Conservation (phyloP, 2,113 vertebrate genomes). For the Ranitomeya imitator region DNA sequence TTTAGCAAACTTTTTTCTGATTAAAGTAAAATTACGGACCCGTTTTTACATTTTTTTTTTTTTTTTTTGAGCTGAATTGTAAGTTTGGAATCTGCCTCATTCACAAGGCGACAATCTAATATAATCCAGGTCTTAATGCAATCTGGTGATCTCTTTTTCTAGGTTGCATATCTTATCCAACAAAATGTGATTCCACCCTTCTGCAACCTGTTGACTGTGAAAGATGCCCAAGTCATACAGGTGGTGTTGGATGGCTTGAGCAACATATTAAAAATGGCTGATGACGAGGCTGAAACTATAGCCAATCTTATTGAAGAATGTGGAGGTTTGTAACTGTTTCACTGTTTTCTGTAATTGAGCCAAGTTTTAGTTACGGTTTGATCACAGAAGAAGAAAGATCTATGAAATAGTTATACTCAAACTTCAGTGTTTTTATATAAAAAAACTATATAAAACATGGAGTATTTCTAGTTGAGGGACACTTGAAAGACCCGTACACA, state of each 20-base stretch:
- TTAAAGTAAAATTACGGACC: too few species aligned
- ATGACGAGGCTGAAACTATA: slow-evolving; percentile 96
- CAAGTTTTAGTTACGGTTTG: too few species aligned
- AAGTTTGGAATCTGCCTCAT: too few species aligned
- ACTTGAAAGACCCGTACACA: too few species aligned
- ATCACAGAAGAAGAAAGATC: too few species aligned
- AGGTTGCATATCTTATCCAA: slow-evolving; percentile 97
- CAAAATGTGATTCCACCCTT: slow-evolving; percentile 98
- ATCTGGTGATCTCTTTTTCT: not conserved
- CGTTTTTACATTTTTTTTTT: too few species aligned
- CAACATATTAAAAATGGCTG: slow-evolving; percentile 99
- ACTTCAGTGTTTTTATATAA: too few species aligned
- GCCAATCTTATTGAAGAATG: slow-evolving; percentile 98
- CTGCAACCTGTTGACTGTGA: slow-evolving; percentile 96
- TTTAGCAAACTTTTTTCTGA: too few species aligned
- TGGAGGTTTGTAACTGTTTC: slow-evolving; percentile 77
- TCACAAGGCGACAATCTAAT: not conserved
- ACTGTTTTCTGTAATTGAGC: not conserved
- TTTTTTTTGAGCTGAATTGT: too few species aligned
- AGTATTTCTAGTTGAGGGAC: too few species aligned
- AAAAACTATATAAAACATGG: too few species aligned
- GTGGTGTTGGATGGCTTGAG: slow-evolving; percentile 97
- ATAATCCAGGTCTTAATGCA: not conserved
- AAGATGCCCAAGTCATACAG: slow-evolving; percentile 97
- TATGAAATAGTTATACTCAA: too few species aligned